These are phyloP conservation scores for Phyllotreta cruciferae DNA, from an alignment of 2,888 invertebrate species.

Conservation along the genomic window DNA sequence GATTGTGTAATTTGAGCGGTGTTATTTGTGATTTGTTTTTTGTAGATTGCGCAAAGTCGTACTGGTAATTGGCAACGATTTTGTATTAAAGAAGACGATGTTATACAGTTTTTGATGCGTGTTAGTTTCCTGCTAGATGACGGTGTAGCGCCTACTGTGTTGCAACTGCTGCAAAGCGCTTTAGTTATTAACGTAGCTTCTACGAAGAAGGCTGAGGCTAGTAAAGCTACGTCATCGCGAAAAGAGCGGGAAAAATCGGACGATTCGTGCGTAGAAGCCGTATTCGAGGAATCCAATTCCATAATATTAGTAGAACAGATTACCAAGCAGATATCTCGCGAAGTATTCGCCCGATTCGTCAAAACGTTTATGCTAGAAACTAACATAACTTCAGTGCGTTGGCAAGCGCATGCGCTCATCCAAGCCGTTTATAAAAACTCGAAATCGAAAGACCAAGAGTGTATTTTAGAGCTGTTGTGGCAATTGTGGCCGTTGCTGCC, in stretches of 20 bases:
- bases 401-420: slow-evolving; percentile 92
- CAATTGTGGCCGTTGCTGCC: slow-evolving; percentile 89
- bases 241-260: slow-evolving; percentile 73
- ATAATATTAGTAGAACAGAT: slow-evolving; percentile 73
- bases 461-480: slow-evolving; percentile 85
- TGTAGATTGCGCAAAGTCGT: slow-evolving; percentile 76
- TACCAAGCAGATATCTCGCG: slow-evolving; percentile 69
- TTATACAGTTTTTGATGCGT: slow-evolving; percentile 82
- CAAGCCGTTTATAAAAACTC: slow-evolving; percentile 88
- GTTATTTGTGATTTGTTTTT: neutral
- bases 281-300: slow-evolving; percentile 73
- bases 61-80: slow-evolving; percentile 96
- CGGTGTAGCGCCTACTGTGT: slow-evolving; percentile 87
- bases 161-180: slow-evolving; percentile 89
- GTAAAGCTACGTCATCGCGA: slow-evolving; percentile 51
- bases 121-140: slow-evolving; percentile 89
- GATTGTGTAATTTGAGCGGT: neutral
- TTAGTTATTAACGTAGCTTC: slow-evolving; percentile 68
- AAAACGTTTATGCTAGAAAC: slow-evolving; percentile 92
- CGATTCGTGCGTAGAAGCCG: slow-evolving; percentile 70
- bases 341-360: slow-evolving; percentile 77
- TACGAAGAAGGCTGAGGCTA: slow-evolving; percentile 46
- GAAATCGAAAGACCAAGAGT: slow-evolving; percentile 76
- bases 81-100: slow-evolving; percentile 76
- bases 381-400: slow-evolving; percentile 89